These are phyloP conservation scores for Ophion obscuratus DNA, from an alignment of 2,888 invertebrate genomes.

Conservation along the genomic window DNA sequence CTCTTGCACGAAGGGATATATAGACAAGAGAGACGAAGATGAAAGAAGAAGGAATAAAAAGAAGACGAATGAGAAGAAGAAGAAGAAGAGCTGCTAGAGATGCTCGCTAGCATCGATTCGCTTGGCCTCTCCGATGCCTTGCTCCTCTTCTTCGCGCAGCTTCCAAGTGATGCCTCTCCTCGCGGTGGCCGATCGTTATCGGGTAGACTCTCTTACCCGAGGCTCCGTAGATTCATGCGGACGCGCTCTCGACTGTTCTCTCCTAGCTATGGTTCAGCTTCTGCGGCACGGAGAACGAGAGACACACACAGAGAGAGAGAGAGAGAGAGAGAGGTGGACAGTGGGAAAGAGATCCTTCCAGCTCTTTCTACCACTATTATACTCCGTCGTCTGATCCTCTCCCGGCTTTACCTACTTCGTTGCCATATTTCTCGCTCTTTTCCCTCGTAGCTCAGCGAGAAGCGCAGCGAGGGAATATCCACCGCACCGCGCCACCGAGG, in stretches of 20 bases:
- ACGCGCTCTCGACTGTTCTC: conserved; percentile 49
- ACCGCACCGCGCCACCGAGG: conserved; percentile 73
- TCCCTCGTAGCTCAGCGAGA: conserved; percentile 7
- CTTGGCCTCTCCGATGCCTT: conserved; percentile 58
- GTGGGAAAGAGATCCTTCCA: conserved; percentile 23
- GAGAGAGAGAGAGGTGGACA: conserved; percentile 20
- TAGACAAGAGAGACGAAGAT: conserved; percentile 9
- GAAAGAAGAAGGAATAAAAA: conserved; percentile 30
- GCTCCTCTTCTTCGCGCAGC: conserved; percentile 39
- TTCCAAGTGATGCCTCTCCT: conserved; percentile 60
- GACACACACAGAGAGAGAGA: conserved; percentile 19
- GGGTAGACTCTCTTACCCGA: conserved; percentile 67
- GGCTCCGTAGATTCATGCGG: conserved; percentile 63
- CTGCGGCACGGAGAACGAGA: conserved; percentile 32
- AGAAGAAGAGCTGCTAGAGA: conserved; percentile 52
- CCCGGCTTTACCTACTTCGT: conserved; percentile 58
- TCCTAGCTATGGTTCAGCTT: conserved; percentile 50
- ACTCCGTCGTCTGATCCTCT: conserved; percentile 48
- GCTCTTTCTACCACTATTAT: conserved; percentile 40
- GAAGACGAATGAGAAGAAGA: conserved; percentile 24
- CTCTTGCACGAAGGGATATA: conserved; percentile 11
- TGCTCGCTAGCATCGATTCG: conserved; percentile 62
- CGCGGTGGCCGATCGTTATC: conserved; percentile 79
- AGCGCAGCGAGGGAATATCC: conserved; percentile 63
- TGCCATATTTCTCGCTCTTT: conserved; percentile 41